Evolutionary conservation across 2,888 invertebrate genomes (phyloP), one percentile per base, ranked within the genome.

Genomic region (Anorthoa munda): DNA sequence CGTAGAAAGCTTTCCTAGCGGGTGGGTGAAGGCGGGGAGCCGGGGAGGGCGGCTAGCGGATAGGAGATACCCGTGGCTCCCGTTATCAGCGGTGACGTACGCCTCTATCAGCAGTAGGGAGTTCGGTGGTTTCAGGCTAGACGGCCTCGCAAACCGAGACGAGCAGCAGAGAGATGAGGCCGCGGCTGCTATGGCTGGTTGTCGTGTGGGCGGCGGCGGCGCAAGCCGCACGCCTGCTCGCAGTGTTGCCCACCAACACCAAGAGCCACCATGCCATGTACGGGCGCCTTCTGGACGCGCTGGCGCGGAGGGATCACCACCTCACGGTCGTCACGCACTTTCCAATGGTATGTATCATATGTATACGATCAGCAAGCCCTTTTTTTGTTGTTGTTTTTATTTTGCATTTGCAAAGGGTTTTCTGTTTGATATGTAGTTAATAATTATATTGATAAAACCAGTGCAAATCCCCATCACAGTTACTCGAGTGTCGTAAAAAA

Each of bases 211-310:
- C 85, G 85, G 89, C 89, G 74, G 89, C 88, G 75, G 91, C 90
- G 75, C 87, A 90, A 59, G 93, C 94, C 69, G 96, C 96, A 50
- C 92, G 94, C 23, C 87, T 97, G 51, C 92, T 97, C 53, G 96
- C 93, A 77, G 94, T 96, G 59, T 90, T 97, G 84, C 96, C 96
- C 31, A 96, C 96, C 61, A 95, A 96, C 91, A 96, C 96, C 60
- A 94, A 94, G 85, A 97, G 97, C 90, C 97, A 97, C 89, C 94
- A 95, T 81, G 96, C 96, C 72, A 96, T 97, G 94, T 97, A 96
- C 85, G 95, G 96, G 73, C 91, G 93, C 70, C 92, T 97, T 23
- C 87, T 97, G 31, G 93, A 94, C 39, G 96, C 94, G 1, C 92
- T 97, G 26, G 96, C 96, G 13, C 87, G 82, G 48, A 91, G 90